phyloP scores from a whole-genome alignment of 2,113 vertebrate genomes.

The Xenopus laevis region DNA sequence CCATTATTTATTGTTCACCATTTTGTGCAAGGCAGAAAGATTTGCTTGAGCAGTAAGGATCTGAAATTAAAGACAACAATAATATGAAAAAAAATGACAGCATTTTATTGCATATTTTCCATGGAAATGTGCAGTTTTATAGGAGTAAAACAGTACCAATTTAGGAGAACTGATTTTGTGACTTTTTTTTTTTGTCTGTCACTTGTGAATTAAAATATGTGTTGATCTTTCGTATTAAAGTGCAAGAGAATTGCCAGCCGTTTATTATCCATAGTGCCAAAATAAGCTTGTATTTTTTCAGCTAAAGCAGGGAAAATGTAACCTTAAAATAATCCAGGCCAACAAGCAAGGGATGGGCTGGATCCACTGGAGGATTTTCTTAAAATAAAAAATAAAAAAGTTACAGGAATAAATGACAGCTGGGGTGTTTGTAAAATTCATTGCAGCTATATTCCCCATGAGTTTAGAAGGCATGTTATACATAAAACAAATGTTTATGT shows the following conservation, averaged over 20 bases:
- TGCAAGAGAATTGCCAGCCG: slow-evolving; percentile 21
- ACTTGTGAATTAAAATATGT: background rate
- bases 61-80: too few species aligned
- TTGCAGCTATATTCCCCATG: slow-evolving; percentile 3
- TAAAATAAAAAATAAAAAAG: slow-evolving; percentile 36
- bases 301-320: slow-evolving; percentile 28
- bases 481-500: slow-evolving; percentile 13
- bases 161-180: too few species aligned
- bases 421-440: slow-evolving; percentile 25
- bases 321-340: slow-evolving; percentile 41
- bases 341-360: slow-evolving; percentile 31
- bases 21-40: too few species aligned
- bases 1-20: too few species aligned
- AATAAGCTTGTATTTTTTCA: slow-evolving; percentile 33
- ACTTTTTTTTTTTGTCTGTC: background rate
- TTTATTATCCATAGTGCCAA: slow-evolving; percentile 33
- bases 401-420: slow-evolving; percentile 43
- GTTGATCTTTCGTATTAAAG: slow-evolving; percentile 17
- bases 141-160: too few species aligned
- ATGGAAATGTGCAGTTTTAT: too few species aligned
- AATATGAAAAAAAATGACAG: too few species aligned
- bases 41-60: too few species aligned
- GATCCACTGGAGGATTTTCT: slow-evolving; percentile 19
- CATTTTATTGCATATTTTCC: too few species aligned
- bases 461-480: slow-evolving; percentile 13